phyloP scores from a whole-genome alignment of 2,888 invertebrate species.

The Chalcosyrphus nemorum region DNA sequence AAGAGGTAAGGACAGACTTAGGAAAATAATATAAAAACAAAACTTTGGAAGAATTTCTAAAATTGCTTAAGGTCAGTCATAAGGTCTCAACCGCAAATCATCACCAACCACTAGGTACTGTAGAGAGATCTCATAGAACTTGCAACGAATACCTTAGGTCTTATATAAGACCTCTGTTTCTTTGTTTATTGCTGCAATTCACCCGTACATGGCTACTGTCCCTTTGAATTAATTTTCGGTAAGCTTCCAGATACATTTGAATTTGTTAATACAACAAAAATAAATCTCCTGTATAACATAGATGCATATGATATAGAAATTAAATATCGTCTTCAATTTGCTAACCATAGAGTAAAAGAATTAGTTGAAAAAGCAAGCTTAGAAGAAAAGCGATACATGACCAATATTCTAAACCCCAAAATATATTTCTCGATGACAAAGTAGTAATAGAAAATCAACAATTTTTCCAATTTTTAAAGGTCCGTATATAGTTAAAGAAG shows the following conservation, averaged over 20 bases:
- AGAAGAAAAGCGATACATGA: too few species aligned
- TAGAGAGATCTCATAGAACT: constrained; percentile 53
- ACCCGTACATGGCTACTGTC: constrained; percentile 38
- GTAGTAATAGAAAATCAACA: too few species aligned
- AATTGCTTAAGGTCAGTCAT: constrained; percentile 12
- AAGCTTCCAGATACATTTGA: background rate
- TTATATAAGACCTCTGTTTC: constrained; percentile 11
- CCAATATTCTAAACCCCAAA: too few species aligned
- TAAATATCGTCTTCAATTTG: too few species aligned
- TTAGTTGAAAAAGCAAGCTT: too few species aligned
- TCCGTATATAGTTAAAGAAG: too few species aligned
- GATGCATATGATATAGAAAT: too few species aligned
- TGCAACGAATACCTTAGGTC: constrained; percentile 57
- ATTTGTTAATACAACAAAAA: background rate
- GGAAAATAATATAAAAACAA: constrained; percentile 36
- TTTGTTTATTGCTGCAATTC: constrained; percentile 15
- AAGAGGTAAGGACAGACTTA: constrained; percentile 20
- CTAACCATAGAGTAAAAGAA: too few species aligned
- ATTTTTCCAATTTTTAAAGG: too few species aligned
- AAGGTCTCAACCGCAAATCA: constrained; percentile 15
- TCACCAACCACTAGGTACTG: constrained; percentile 27
- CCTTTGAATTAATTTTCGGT: constrained; percentile 41
- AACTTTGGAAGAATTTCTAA: constrained; percentile 9
- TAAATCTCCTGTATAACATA: too few species aligned
- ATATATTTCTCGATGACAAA: too few species aligned